A percentile compares a stretch with the other conserved stretches of the same genome.
Conservation (phyloP, 2,888 invertebrate species). For the Kryphioiulus occultus region DNA sequence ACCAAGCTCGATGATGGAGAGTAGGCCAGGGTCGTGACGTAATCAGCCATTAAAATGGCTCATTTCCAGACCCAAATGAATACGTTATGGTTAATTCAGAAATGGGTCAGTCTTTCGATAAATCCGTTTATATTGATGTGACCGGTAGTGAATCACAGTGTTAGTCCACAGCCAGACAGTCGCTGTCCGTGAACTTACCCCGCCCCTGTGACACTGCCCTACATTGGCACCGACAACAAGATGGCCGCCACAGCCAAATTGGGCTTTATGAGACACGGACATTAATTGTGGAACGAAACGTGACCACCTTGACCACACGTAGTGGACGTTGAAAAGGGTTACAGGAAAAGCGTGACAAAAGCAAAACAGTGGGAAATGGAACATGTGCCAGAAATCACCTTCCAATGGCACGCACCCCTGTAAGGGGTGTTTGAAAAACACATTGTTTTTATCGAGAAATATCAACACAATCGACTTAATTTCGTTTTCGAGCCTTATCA, state of each 20-base stretch:
- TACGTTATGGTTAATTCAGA: neutral
- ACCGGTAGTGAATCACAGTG: neutral
- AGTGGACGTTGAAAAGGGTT: neutral
- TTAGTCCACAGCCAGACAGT: neutral
- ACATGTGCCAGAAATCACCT: neutral
- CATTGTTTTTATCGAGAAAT: constrained; percentile 2
- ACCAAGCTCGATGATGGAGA: neutral
- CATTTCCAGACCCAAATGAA: neutral
- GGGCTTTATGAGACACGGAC: neutral
- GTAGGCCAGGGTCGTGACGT: constrained; percentile 19
- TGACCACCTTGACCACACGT: constrained; percentile 44
- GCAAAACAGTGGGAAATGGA: neutral
- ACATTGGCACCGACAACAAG: neutral
- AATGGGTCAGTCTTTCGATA: neutral
- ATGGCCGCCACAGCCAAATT: neutral
- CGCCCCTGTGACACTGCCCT: neutral
- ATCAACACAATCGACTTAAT: neutral
- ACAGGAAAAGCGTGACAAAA: neutral
- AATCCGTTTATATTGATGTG: neutral
- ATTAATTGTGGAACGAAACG: neutral
- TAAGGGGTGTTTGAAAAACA: neutral
- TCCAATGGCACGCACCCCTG: neutral
- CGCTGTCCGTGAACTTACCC: constrained; percentile 10
- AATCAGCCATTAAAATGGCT: neutral
- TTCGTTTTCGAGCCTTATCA: neutral